A percentile compares a stretch with the other conserved stretches of the same genome.
Evolutionary conservation across 92 coral and sea anemone genomes (phyloP).

Genomic region (Actinostola sp.): DNA sequence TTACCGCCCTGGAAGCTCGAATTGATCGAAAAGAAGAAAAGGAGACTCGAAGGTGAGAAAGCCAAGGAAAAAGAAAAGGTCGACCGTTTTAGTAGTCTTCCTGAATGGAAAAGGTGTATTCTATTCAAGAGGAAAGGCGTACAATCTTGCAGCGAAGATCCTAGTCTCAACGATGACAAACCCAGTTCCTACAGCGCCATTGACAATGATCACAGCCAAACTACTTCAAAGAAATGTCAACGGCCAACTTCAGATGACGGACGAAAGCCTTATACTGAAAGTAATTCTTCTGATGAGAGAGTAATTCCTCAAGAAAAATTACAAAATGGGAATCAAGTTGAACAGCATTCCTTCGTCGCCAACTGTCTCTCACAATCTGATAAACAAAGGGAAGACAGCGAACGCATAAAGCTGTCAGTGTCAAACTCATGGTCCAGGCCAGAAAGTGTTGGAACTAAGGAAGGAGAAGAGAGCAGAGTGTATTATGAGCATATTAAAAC

Average conservation of each 20-base stretch:
- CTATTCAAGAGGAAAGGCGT: constrained; percentile 61
- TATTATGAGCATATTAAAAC: constrained; percentile 60
- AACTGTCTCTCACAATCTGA: constrained; percentile 36
- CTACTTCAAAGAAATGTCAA: neutral
- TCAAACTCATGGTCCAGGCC: neutral
- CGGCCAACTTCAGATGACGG: neutral
- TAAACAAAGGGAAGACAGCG: constrained; percentile 19
- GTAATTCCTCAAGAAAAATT: constrained; percentile 5
- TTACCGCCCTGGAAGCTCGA: constrained; percentile 87
- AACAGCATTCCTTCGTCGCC: constrained; percentile 50
- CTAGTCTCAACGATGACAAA: constrained; percentile 7
- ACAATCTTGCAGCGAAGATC: constrained; percentile 9
- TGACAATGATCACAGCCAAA: constrained; percentile 3
- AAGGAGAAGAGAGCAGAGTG: constrained; percentile 24
- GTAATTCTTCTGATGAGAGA: neutral
- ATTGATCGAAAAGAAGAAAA: constrained; percentile 82
- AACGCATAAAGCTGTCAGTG: neutral
- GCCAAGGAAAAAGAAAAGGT: constrained; percentile 49
- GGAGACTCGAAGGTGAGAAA: constrained; percentile 65
- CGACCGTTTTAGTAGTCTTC: constrained; percentile 50
- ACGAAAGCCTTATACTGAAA: neutral
- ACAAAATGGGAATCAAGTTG: constrained; percentile 15
- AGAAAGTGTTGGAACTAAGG: neutral
- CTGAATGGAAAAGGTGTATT: constrained; percentile 81
- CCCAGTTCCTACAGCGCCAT: neutral